Evolutionary conservation across 2,113 vertebrate species (phyloP).

Genomic region (Gobio gobio): DNA sequence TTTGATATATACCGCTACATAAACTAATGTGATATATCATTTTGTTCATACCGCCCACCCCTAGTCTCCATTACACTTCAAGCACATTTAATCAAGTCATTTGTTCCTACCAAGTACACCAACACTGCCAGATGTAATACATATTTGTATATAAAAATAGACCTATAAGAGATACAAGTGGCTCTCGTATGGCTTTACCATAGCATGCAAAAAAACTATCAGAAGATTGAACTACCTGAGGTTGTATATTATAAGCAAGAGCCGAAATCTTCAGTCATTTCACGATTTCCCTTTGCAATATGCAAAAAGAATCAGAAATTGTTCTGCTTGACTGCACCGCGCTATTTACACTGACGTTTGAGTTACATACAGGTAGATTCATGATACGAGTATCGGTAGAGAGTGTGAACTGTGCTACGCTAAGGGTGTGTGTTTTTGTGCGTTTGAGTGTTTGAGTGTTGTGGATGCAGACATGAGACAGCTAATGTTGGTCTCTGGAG

Average conservation of each 20-base stretch:
- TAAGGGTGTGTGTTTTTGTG: background rate
- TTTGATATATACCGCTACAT: background rate
- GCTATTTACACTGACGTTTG: slow-evolving; percentile 59
- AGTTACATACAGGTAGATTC: background rate
- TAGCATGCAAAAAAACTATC: slow-evolving; percentile 75
- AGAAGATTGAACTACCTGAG: slow-evolving; percentile 79
- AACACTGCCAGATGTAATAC: slow-evolving; percentile 14
- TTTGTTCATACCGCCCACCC: background rate
- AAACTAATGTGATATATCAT: background rate
- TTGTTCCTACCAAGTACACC: background rate
- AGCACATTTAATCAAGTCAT: background rate
- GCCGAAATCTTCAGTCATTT: slow-evolving; percentile 16
- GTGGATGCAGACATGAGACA: slow-evolving; percentile 30
- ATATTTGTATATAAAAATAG: slow-evolving; percentile 57
- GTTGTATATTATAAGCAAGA: slow-evolving; percentile 54
- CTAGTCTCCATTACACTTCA: background rate
- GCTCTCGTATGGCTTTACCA: slow-evolving; percentile 66
- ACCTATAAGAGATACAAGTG: slow-evolving; percentile 55
- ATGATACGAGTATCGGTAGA: background rate
- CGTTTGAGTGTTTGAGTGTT: background rate
- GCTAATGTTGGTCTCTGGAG: background rate
- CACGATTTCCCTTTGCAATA: slow-evolving; percentile 26
- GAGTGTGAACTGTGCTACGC: background rate
- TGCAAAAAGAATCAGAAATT: slow-evolving; percentile 10
- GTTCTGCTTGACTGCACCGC: background rate